Evolutionary conservation across 2,888 invertebrate species (phyloP).

Genomic region (Dermolepida albohirtum): DNA sequence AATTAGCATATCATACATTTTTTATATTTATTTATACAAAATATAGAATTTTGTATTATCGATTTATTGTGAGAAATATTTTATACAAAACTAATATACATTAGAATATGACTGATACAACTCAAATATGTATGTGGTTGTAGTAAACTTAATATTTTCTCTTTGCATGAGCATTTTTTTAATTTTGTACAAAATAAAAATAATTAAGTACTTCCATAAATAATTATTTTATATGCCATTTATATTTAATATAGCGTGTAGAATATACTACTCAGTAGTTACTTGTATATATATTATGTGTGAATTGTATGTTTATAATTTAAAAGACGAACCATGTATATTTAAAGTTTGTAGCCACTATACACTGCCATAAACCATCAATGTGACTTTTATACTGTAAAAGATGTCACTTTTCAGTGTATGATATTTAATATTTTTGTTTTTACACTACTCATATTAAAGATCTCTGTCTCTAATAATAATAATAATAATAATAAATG

Average conservation of each 20-base stretch:
- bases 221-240: conserved; percentile 20
- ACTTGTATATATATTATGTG: conserved; percentile 30
- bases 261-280: conserved; percentile 21
- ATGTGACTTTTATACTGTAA: conserved; percentile 39
- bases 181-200: conserved; percentile 25
- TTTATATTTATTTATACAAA: conserved; percentile 30
- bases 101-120: conserved; percentile 5
- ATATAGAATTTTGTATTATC: conserved; percentile 25
- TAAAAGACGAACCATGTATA: conserved; percentile 54
- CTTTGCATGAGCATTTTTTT: conserved; percentile 15
- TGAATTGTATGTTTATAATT: conserved; percentile 21
- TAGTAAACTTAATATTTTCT: neutral
- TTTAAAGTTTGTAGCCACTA: conserved; percentile 60
- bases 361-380: conserved; percentile 59
- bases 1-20: conserved; percentile 31
- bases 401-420: conserved; percentile 30
- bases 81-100: conserved; percentile 9
- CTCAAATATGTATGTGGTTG: neutral
- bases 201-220: conserved; percentile 25
- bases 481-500: conserved; percentile 14
- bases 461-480: conserved; percentile 17
- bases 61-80: conserved; percentile 9
- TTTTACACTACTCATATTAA: conserved; percentile 20
- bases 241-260: conserved; percentile 26
- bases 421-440: conserved; percentile 20